Evolutionary conservation across 2,888 invertebrate genomes (phyloP), one percentile per base, ranked within the genome.

Genomic region (Patella caerulea): DNA sequence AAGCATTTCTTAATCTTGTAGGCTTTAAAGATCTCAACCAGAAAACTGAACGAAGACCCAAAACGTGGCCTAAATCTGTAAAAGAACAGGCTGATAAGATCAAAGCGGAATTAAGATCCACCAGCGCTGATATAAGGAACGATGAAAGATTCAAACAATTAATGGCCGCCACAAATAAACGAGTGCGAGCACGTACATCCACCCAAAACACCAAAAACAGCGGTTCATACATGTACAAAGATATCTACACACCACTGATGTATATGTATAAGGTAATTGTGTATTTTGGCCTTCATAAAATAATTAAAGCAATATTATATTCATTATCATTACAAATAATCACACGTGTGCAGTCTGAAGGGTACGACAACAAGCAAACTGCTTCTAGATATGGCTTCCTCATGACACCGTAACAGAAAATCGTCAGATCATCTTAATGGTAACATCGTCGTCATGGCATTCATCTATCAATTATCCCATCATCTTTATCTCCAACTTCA

Each of bases 51-150:
- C 59, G 65, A 59, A 59, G 74, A 17, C 74, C 74, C 15, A n/a
- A 69, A 74, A 74, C 74, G 7, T 74, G 74, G 74, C 74, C 74
- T 45, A 74, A 74, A 53, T 52, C 74, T 52, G 74, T 65, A 17
- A 56, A 45, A 52, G 74, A 74, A 19, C 45, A 45, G 19, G 69
- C 19, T n/a, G 24, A 65, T 4, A 69, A 74, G 65, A 65, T 65
- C 19, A 7, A 24, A 24, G 12, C 59, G 11, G 59, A 59, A 19
- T 19, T 65, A 24, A 65, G 65, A 65, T 65, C 65, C 2, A 24
- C 24, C 19, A 65, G 65, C 1, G 65, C 19, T 12, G 24, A 65
- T 65, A 65, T 12, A 15, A 19, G 24, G 3, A 15, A 65, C 24
- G 14, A 65, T 24, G 65, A 65, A 24, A 65, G 65, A 19, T 24